Conservation (phyloP, 1,140 invertebrate species). For the Atta cephalotes region DNA sequence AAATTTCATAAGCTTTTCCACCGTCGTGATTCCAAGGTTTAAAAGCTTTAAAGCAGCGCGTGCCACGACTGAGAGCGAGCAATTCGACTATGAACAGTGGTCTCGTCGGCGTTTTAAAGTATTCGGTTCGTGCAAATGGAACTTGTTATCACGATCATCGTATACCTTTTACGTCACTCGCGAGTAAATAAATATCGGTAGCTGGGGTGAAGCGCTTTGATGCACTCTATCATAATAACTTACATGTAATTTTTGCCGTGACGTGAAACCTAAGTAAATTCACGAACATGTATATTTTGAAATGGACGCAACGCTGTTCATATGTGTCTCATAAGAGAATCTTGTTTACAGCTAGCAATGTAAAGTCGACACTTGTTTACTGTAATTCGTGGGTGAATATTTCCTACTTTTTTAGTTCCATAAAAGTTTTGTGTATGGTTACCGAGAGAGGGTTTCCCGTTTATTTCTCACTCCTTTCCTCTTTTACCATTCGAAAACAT, state of each 20-base stretch:
- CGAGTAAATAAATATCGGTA: conserved; percentile 28
- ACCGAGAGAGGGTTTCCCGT: neutral
- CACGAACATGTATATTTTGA: neutral
- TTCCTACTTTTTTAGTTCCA: neutral
- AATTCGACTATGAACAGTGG: neutral
- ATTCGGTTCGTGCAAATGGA: conserved; percentile 11
- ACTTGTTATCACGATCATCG: conserved; percentile 46
- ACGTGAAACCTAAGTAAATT: conserved; percentile 7
- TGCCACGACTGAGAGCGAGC: conserved; percentile 12
- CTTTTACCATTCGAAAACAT: neutral
- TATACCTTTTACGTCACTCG: neutral
- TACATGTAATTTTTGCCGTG: conserved; percentile 41
- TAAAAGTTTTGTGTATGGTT: neutral
- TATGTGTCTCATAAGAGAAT: neutral
- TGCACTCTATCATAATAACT: conserved; percentile 10
- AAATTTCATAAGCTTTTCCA: conserved; percentile 65
- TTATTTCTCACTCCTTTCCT: conserved; percentile 8
- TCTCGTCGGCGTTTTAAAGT: conserved; percentile 21
- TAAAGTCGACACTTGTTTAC: conserved; percentile 32
- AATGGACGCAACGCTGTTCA: conserved; percentile 3
- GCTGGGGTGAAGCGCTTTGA: conserved; percentile 7
- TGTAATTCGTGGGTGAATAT: conserved; percentile 17
- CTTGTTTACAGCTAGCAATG: neutral
- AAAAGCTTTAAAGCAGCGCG: conserved; percentile 55
- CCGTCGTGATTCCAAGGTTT: conserved; percentile 39